Evolutionary conservation across 2,113 vertebrate species (phyloP).

Genomic region (Perognathus longimembris): DNA sequence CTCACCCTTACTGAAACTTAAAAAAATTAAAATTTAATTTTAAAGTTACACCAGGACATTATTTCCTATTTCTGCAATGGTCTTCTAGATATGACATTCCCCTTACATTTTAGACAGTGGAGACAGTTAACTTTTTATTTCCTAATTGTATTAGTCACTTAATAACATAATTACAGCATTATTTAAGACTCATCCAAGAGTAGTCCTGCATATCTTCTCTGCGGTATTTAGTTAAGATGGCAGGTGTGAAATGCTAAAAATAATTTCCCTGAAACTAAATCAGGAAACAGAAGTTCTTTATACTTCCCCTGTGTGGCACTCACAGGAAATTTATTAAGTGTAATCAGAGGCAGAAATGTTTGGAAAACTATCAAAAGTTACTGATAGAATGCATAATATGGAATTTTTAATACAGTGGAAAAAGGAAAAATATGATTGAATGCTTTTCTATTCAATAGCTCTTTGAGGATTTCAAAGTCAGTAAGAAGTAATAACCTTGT

Average conservation of each 20-base stretch:
- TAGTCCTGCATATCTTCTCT: slow-evolving; percentile 31
- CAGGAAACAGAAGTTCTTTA: slow-evolving; percentile 72
- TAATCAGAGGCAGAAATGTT: slow-evolving; percentile 46
- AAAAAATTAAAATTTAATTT: slow-evolving; percentile 9
- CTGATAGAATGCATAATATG: slow-evolving; percentile 47
- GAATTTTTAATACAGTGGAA: slow-evolving; percentile 59
- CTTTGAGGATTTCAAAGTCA: slow-evolving; percentile 65
- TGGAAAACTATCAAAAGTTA: slow-evolving; percentile 68
- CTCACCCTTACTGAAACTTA: not conserved
- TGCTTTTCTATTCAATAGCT: slow-evolving; percentile 44
- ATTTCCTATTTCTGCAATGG: not conserved
- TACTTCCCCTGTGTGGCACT: slow-evolving; percentile 48
- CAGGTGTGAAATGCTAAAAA: slow-evolving; percentile 62
- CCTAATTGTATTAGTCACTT: slow-evolving; percentile 41
- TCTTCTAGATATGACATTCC: slow-evolving; percentile 45
- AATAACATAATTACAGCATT: slow-evolving; percentile 60
- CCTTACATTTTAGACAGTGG: slow-evolving; percentile 43
- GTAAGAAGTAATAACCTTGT: slow-evolving; percentile 27
- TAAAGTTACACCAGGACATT: not conserved
- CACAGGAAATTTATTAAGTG: slow-evolving; percentile 61
- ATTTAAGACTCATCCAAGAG: slow-evolving; percentile 55
- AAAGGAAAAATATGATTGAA: slow-evolving; percentile 50
- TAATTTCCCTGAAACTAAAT: slow-evolving; percentile 58
- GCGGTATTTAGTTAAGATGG: slow-evolving; percentile 46
- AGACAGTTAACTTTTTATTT: slow-evolving; percentile 56